Base-by-base conservation (phyloP, 2,113 vertebrate genomes). In the Tretioscincus oriximinensis region DNA sequence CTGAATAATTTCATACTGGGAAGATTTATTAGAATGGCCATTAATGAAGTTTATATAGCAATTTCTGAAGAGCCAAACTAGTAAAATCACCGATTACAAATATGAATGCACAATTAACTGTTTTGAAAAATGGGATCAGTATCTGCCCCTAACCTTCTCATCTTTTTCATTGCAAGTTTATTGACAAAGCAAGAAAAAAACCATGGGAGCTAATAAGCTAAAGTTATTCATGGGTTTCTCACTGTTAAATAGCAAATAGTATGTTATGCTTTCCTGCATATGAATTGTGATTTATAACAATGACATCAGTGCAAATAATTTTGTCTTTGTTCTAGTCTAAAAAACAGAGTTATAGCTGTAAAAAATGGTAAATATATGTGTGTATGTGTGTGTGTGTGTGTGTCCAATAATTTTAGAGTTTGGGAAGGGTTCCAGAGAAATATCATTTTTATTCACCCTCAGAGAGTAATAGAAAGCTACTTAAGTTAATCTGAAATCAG, bases 231-330 rank as follows among this genome's bases (percentile, higher is more conserved):
- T 16, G n/a, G n/a, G 12, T 45, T 74, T 81, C 67, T 80, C 22
- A 1, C 75, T 1, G 0, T 78, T 45, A 80, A 29, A 67, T 69
- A 47, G 47, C 31, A 21, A 69, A 26, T 1, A 83, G 73, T 80
- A 71, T 1, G 16, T 65, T 47, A 1, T 11, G 66, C 77, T 47
- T 69, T 83, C 35, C 26, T 74, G 61, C 14, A 1, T 8, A 24
- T 35, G 82, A 82, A 66, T 67, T 31, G 22, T 72, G 76, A 28
- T 29, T 74, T 60, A 61, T 45, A 85, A 76, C 79, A 73, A 45
- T 29, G 71, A 41, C 71, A 76, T 45, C 54, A 84, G 76, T 76
- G 51, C 81, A 63, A 12, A 1, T 70, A 1, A 3, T 16, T 0
- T 22, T 58, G 51, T 41, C 64, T 26, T 82, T 78, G 31, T 68